Conservation (phyloP, 2,888 invertebrate species). For the Megamerina dolium region DNA sequence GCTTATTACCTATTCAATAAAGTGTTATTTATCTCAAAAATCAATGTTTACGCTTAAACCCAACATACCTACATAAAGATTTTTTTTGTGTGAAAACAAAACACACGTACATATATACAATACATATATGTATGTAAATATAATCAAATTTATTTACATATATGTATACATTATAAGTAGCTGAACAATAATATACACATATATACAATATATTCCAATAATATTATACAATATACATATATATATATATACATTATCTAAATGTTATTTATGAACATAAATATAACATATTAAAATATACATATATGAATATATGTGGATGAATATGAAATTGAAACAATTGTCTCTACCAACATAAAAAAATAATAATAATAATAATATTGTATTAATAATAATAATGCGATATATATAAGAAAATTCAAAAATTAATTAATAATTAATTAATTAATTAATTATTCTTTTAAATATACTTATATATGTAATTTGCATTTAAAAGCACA, state of each 20-base stretch:
- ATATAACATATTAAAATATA: constrained; percentile 3
- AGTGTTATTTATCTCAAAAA: no score
- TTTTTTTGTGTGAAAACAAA: constrained; percentile 21
- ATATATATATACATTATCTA: no score
- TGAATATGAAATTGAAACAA: constrained; percentile 18
- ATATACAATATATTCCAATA: background rate
- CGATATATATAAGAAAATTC: no score
- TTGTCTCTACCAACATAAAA: constrained; percentile 12
- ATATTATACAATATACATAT: no score
- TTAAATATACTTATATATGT: background rate
- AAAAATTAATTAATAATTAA: no score
- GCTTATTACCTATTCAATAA: no score
- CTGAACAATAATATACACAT: background rate
- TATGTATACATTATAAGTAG: background rate
- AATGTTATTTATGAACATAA: background rate
- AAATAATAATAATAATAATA: background rate
- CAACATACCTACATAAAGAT: constrained; percentile 37
- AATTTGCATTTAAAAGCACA: background rate
- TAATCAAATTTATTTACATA: background rate
- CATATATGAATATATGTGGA: background rate
- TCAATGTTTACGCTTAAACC: constrained; percentile 18
- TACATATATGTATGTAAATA: background rate
- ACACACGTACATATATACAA: constrained; percentile 1
- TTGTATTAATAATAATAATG: background rate
- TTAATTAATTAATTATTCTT: no score